These are phyloP conservation scores for Dioctria rufipes DNA, from an alignment of 2,888 invertebrate species.

Conservation along the genomic window DNA sequence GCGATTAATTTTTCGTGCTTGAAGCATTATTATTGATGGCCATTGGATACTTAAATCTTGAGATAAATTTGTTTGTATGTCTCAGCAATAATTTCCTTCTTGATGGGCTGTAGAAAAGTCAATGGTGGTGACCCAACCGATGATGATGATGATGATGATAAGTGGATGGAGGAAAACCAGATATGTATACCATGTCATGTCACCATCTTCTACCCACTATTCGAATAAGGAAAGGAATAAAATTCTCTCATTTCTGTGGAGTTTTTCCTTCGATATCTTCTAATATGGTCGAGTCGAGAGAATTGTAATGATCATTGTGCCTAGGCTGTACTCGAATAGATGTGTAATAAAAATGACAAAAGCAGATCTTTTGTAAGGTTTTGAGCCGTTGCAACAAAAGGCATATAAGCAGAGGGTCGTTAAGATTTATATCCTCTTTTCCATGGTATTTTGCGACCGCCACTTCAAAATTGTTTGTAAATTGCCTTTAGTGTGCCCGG, in stretches of 20 bases:
- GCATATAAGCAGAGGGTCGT: conserved; percentile 30
- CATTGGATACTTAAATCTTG: conserved; percentile 2
- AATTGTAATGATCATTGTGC: conserved; percentile 36
- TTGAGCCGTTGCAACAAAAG: conserved; percentile 32
- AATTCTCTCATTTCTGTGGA: neutral
- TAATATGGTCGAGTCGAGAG: neutral
- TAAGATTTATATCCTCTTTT: conserved; percentile 34
- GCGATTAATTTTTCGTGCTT: conserved; percentile 26
- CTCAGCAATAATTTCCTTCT: neutral
- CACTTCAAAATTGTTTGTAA: conserved; percentile 43
- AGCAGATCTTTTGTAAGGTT: conserved; percentile 1
- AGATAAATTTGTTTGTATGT: neutral
- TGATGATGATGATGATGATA: too few relatives aligned
- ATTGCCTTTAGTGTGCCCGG: conserved; percentile 6
- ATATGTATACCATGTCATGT: neutral
- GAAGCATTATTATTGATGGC: conserved; percentile 40
- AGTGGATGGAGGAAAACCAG: neutral
- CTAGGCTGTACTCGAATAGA: conserved; percentile 32
- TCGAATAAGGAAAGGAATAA: conserved; percentile 27
- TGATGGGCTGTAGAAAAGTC: neutral
- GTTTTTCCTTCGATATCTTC: conserved; percentile 1
- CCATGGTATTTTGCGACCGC: conserved; percentile 31
- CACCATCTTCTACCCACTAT: neutral
- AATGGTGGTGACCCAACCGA: too few relatives aligned
- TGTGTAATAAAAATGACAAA: conserved; percentile 50